Base-by-base conservation (phyloP, 2,888 invertebrate species). In the Encarsia formosa region DNA sequence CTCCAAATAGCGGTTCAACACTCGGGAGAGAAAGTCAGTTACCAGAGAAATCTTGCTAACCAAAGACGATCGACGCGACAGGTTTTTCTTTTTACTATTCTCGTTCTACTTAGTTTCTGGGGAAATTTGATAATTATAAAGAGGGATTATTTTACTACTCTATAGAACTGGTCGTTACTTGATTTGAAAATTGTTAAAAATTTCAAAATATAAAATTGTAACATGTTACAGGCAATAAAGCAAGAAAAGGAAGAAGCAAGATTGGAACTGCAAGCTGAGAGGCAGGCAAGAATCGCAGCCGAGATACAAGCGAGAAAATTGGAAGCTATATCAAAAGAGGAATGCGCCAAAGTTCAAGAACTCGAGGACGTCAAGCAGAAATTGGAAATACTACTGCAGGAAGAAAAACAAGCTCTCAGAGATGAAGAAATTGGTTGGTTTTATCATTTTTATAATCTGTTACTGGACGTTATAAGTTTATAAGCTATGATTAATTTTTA, bases 321-420 rank as follows among this genome's bases (percentile, higher is more conserved):
- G 61, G 82, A 83, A 64, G 83, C 81, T 59, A 76, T 85, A 47
- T 81, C 87, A 13, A 83, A 84, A 58, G 81, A 84, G 65, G 89
- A 89, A 67, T 84, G 85, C 56, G 83, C 83, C 59, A 82, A 85
- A 59, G 76, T 88, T 58, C 82, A 82, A 64, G 87, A 89, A 70
- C 74, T 91, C 53, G 87, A 88, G 69, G 81, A 82, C 59, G 79
- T 86, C 4, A 83, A 86, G 66, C 74, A 77, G 9, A 83, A 86
- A 63, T 71, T 91, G 42, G 88, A 90, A 70, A 78, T 78, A 56
- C 72, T 89, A 3, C 71, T 91, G 13, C 86, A 87, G 59, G 88
- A 90, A 70, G 91, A 91, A 70, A 87, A 87, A 1, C 89, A 89
- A 71, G 90, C 91, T 0, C 87, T 90, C 65, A 76, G 84, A 59